A percentile compares a stretch with the other conserved stretches of the same genome.
phyloP scores from a whole-genome alignment of 2,888 invertebrate species.

The Agrochola macilenta region DNA sequence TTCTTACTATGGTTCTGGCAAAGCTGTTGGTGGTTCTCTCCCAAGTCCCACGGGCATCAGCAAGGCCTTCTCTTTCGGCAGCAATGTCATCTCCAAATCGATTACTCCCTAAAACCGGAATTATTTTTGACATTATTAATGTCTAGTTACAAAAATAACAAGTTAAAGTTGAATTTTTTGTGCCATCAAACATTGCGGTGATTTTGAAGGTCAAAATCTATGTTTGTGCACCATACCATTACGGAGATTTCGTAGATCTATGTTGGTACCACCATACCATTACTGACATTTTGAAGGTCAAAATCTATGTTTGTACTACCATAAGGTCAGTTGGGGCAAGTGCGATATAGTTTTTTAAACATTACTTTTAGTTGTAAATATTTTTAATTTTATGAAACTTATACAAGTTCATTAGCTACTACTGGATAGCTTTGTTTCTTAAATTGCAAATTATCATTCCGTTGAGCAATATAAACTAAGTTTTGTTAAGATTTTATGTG shows the following conservation, averaged over 20 bases:
- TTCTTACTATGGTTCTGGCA: slow-evolving; percentile 91
- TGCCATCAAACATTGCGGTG: background rate
- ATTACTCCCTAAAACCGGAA: slow-evolving; percentile 91
- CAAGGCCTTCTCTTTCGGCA: slow-evolving; percentile 91
- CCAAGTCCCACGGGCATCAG: slow-evolving; percentile 92
- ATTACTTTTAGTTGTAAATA: too few relatives aligned
- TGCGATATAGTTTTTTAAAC: too few relatives aligned
- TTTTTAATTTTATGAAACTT: too few relatives aligned
- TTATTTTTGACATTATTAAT: background rate
- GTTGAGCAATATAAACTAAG: too few relatives aligned
- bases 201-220: too few relatives aligned
- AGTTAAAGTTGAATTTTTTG: background rate
- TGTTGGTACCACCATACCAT: background rate
- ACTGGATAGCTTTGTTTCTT: too few relatives aligned
- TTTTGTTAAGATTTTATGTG: too few relatives aligned
- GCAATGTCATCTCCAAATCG: slow-evolving; percentile 92
- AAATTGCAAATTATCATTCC: too few relatives aligned
- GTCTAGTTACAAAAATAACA: background rate
- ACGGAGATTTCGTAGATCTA: background rate
- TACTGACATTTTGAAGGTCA: background rate
- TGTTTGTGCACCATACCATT: too few relatives aligned
- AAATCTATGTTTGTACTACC: too few relatives aligned
- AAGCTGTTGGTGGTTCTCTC: slow-evolving; percentile 91
- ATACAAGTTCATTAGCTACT: too few relatives aligned
- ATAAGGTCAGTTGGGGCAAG: too few relatives aligned